Conservation (phyloP, 2,797 vertebrate genomes). For the Tenualosa ilisha region DNA sequence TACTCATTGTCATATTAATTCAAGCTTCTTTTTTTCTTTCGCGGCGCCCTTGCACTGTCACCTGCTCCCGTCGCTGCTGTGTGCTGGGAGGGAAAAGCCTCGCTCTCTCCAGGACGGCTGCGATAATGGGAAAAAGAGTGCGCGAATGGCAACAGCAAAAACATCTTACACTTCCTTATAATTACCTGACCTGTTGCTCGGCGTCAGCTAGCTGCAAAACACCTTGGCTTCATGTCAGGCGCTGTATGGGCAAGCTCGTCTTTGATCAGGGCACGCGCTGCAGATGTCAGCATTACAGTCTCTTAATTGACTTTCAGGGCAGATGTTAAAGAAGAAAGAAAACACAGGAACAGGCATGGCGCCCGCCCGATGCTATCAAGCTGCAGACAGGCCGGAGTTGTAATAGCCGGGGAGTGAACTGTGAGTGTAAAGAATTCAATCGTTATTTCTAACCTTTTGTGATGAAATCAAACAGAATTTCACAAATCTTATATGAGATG, state of each 20-base stretch:
- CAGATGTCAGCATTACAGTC: constrained; percentile 77
- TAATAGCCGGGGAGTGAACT: background rate
- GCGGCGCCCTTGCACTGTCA: constrained; percentile 62
- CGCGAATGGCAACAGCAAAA: constrained; percentile 69
- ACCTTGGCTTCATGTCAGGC: constrained; percentile 72
- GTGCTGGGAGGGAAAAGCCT: constrained; percentile 63
- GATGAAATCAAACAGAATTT: background rate
- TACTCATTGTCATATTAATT: constrained; percentile 92
- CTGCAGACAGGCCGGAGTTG: background rate
- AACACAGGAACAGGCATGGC: background rate
- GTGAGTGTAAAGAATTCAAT: background rate
- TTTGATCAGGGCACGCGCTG: constrained; percentile 74
- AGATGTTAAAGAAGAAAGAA: constrained; percentile 55
- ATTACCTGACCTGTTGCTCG: constrained; percentile 84
- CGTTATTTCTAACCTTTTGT: background rate
- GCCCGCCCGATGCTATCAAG: background rate
- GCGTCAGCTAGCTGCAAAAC: constrained; percentile 75
- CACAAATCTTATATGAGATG: background rate
- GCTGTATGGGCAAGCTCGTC: constrained; percentile 69
- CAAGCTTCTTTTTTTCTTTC: constrained; percentile 53
- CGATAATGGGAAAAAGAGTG: constrained; percentile 74
- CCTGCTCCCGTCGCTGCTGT: constrained; percentile 60
- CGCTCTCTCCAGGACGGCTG: constrained; percentile 70
- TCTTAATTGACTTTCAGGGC: constrained; percentile 81
- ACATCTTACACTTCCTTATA: constrained; percentile 76